Percentiles rank a stretch among this genome's conserved stretches.
phyloP scores from a whole-genome alignment of 1,140 invertebrate genomes.

The Sinonovacula constricta region DNA sequence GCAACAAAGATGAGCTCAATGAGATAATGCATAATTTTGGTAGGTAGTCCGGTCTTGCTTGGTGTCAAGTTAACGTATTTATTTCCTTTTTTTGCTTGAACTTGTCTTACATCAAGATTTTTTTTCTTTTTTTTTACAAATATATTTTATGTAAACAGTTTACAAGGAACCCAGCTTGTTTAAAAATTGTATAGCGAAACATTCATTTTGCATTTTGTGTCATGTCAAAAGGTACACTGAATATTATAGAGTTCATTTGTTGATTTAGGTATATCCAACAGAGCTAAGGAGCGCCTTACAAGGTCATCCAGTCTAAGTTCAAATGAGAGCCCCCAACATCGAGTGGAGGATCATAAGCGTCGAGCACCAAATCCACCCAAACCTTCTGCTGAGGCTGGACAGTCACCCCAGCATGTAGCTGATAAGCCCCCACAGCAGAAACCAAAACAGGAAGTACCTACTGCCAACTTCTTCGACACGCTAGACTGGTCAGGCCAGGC shows the following conservation, averaged over 20 bases:
- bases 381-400: slow-evolving; percentile 9
- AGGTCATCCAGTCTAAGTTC: slow-evolving; percentile 66
- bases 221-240: too few species aligned
- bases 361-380: slow-evolving; percentile 12
- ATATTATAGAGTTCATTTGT: too few species aligned
- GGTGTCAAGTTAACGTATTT: too few species aligned
- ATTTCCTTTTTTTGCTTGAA: too few species aligned
- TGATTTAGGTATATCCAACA: slow-evolving; percentile 69
- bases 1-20: slow-evolving; percentile 89
- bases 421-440: slow-evolving; percentile 38
- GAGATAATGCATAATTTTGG: slow-evolving; percentile 72
- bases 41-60: too few species aligned
- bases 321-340: slow-evolving; percentile 72
- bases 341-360: slow-evolving; percentile 65
- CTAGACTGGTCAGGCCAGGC: slow-evolving; percentile 64
- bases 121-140: too few species aligned
- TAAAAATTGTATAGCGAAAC: too few species aligned
- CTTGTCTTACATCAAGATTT: too few species aligned
- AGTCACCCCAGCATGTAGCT: slow-evolving; percentile 4
- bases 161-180: too few species aligned
- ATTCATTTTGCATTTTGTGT: too few species aligned
- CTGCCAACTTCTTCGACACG: slow-evolving; percentile 65
- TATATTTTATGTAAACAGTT: too few species aligned
- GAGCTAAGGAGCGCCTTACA: slow-evolving; percentile 61
- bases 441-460: slow-evolving; percentile 46